Base-by-base conservation (phyloP, 2,113 vertebrate genomes). In the Chaetodon auriga region DNA sequence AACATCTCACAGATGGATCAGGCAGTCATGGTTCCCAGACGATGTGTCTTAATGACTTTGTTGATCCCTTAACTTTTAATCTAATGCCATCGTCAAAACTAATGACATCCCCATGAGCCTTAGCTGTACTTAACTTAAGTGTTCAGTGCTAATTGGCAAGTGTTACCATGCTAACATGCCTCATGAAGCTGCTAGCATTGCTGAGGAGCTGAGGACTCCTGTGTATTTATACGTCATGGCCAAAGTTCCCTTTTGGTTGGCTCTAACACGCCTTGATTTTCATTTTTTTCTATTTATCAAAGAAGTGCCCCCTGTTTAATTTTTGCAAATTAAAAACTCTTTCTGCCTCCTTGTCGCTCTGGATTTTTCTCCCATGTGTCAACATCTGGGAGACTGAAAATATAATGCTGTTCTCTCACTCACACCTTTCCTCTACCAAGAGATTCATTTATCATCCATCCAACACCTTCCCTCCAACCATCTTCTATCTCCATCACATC, bases 391-490 rank as follows among this genome's bases (percentile, higher is more conserved):
- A 75, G 25, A 60, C 6, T 62, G 61, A 83, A 78, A 53, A 71
- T 55, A 53, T 55, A 48, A 61, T 80, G 48, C 36, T 66, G 36
- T 78, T 84, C 6, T 79, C 62, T 75, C 48, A 25, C 57, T 85
- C n/a, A 51, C 69, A 73, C 54, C 43, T 85, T 58, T 70, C 30
- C 18, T 70, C 63, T 18, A 71, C 63, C 21, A 48, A 60, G 62
- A 82, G 18, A 61, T 87, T 55, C 48, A 76, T 74, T 80, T 13
- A 70, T 78, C 49, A 45, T 49, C 46, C 23, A 46, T 70, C 41
- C 38, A 73, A 80, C 70, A 65, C 61, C 62, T 35, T n/a, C 13
- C 68, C 53, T 83, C 55, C 45, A 62, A 58, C 36, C 58, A 63
- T 51, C 19, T 48, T 64, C 11, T 43, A 7, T 80, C 58, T 63